Evolutionary conservation across 2,113 vertebrate genomes (phyloP), one percentile per base, ranked within the genome.

Genomic region (Nannobrachium achirus): DNA sequence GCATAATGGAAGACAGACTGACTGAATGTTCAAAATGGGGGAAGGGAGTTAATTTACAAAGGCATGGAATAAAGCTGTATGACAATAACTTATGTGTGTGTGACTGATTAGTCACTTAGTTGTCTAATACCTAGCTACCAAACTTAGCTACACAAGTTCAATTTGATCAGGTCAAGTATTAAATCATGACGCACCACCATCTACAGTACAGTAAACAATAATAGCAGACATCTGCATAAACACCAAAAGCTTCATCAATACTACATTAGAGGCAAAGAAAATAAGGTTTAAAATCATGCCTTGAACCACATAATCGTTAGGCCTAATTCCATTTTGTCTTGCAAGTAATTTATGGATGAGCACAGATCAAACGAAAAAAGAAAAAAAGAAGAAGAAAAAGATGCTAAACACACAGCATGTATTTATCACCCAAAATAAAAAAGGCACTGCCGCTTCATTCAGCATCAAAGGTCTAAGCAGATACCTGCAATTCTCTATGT

Each of bases 401-500:
- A 38, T 15, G n/a, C 25, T 18, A 55, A n/a, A n/a, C n/a, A 56
- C 61, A 62, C 38, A 8, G 68, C 33, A 57, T 65, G 42, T 41
- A 67, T 83, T 33, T 66, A 75, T 33, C 0, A 4, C 51, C 19
- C 10, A 10, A 25, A 73, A 76, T 78, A 59, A 81, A 33, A n/a
- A 78, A 81, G 62, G 80, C 60, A 38, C 49, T 18, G 6, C 38
- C 42, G 48, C 78, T 73, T 74, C 46, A 68, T 62, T 77, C 45
- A 83, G 63, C 76, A 83, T 88, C 84, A 89, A 84, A 86, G 73
- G 57, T 40, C 53, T 56, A 56, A 81, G 38, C 14, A 41, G 41
- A 80, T 76, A 86, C 70, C 79, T 84, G 73, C 50, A 25, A 7
- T 8, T 65, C 41, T 42, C 33, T 19, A 14, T 64, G 51, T 20